Evolutionary conservation across 2,888 invertebrate species (phyloP).

Genomic region (Acanthoscelides obtectus): DNA sequence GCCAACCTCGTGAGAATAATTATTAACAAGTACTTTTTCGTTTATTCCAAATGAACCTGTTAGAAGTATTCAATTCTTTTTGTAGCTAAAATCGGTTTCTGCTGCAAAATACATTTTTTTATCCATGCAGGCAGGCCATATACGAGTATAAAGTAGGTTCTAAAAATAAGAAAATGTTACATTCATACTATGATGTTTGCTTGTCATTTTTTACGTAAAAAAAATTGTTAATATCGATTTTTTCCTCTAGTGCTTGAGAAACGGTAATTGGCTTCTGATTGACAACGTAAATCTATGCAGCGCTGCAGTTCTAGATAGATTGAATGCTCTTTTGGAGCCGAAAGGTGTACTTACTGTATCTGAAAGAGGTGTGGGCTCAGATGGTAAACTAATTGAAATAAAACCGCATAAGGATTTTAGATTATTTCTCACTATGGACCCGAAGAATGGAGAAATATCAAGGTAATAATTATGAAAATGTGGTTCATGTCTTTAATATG

Average conservation of each 20-base stretch:
- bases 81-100: too few species aligned
- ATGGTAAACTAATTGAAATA: conserved; percentile 68
- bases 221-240: not conserved
- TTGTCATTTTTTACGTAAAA: too few species aligned
- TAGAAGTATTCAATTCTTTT: too few species aligned
- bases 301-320: conserved; percentile 91
- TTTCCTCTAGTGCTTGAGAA: conserved; percentile 60
- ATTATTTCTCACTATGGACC: conserved; percentile 92
- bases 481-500: too few species aligned
- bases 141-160: too few species aligned
- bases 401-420: conserved; percentile 87
- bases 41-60: too few species aligned
- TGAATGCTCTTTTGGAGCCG: conserved; percentile 93
- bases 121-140: too few species aligned
- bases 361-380: conserved; percentile 77
- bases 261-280: conserved; percentile 79
- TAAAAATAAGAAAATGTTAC: too few species aligned
- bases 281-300: conserved; percentile 96
- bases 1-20: too few species aligned
- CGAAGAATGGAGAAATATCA: conserved; percentile 92
- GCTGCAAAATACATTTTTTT: too few species aligned
- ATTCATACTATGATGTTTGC: too few species aligned
- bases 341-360: conserved; percentile 84
- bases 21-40: too few species aligned
- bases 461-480: conserved; percentile 48